Base-by-base conservation (phyloP, 2,113 vertebrate species). In the Ursus arctos region DNA sequence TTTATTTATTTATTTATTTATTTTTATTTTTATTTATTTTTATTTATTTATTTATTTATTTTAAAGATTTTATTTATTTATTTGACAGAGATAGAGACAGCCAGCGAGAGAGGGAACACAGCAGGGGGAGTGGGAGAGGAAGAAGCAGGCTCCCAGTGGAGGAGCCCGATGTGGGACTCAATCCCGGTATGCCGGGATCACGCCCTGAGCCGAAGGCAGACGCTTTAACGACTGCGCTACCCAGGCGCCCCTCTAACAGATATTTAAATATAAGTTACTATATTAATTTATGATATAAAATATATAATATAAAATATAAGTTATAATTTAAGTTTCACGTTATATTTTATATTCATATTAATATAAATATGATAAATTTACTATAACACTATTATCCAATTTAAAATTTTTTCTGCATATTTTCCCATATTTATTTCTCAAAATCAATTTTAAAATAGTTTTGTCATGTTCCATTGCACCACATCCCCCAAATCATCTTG, bases 371-470 rank as follows among this genome's bases (percentile, higher is more conserved):
- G 43, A 77, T 77, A 88, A 57, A 72, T 49, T 33, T 76, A 59
- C 59, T 57, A 79, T 49, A 72, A 22, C 33, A 89, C 63, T 71
- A 51, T 19, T 65, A 13, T 51, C 36, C 47, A 65, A 12, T 88
- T 92, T 91, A 6, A 81, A 55, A 65, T 13, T 6, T 72, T 81
- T 94, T 53, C 24, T 77, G 28, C 4, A 7, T 71, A 65, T 92
- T 90, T 69, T 21, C 19, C 33, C 24, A 9, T 82, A 61, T 82
- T 74, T 82, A 67, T 77, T 74, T 93, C 88, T 47, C 24, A 83
- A 84, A 67, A 61, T 81, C 89, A 89, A 18, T 26, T 92, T 47
- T 74, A 26, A 74, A 47, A 92, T 92, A 86, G 91, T 65, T 94
- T 80, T 84, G 2, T 36, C 57, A 4, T 83, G 6, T 84, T 88